Conservation (phyloP, 2,113 vertebrate genomes). For the Garra rufa region DNA sequence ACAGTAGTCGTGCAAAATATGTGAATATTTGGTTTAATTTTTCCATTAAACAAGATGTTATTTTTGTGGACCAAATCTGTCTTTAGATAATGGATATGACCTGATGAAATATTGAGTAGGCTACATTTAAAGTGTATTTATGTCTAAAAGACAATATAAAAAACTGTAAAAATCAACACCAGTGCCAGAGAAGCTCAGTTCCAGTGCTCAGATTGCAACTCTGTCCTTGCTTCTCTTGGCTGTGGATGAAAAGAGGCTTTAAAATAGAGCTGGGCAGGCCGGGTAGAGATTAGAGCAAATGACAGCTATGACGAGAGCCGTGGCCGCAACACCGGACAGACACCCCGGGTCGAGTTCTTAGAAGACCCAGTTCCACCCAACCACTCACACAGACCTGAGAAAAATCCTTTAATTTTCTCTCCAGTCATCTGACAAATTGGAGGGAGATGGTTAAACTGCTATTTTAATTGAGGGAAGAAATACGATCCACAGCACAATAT, state of each 20-base stretch:
- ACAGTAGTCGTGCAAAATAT: neutral
- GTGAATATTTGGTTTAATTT: neutral
- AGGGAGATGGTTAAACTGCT: slow-evolving; percentile 66
- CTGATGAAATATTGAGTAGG: neutral
- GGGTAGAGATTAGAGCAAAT: slow-evolving; percentile 67
- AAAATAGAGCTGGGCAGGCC: slow-evolving; percentile 58
- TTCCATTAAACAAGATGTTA: neutral
- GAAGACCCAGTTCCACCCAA: slow-evolving; percentile 50
- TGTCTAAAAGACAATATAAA: neutral
- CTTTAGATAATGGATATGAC: neutral
- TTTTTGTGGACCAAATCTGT: neutral
- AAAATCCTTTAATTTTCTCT: slow-evolving; percentile 65
- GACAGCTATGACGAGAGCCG: slow-evolving; percentile 66
- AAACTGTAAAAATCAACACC: neutral
- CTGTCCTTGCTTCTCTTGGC: slow-evolving; percentile 59
- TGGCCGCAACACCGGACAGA: slow-evolving; percentile 60
- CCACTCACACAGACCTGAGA: slow-evolving; percentile 59
- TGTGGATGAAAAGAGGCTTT: slow-evolving; percentile 63
- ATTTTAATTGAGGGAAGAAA: slow-evolving; percentile 50
- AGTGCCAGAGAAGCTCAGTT: neutral
- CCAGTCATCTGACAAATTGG: slow-evolving; percentile 58
- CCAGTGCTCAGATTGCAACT: slow-evolving; percentile 17
- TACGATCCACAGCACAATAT: slow-evolving; percentile 28
- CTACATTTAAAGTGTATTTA: neutral
- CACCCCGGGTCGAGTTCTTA: slow-evolving; percentile 15